phyloP scores from a whole-genome alignment of 2,888 invertebrate genomes.

The Perithous albicinctus region DNA sequence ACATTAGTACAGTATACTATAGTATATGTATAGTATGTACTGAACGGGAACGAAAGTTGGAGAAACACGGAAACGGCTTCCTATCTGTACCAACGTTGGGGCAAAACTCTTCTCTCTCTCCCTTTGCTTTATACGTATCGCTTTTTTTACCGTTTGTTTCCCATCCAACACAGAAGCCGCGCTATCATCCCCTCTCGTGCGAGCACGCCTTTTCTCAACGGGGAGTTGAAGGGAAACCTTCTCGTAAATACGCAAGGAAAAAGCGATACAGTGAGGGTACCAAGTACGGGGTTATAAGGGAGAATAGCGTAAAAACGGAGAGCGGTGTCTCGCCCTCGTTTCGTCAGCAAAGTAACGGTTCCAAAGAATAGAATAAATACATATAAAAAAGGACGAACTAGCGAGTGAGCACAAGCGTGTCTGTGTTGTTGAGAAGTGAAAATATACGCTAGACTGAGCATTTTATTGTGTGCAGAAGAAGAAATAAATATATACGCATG shows the following conservation, averaged over 20 bases:
- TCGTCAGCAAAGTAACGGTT: slow-evolving; percentile 58
- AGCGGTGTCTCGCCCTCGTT: slow-evolving; percentile 59
- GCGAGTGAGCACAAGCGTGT: slow-evolving; percentile 48
- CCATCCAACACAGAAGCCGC: slow-evolving; percentile 22
- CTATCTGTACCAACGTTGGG: slow-evolving; percentile 55
- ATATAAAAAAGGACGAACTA: slow-evolving; percentile 58
- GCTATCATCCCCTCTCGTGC: slow-evolving; percentile 55
- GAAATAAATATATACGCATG: slow-evolving; percentile 11
- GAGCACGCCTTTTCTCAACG: slow-evolving; percentile 50
- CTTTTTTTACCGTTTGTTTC: slow-evolving; percentile 47
- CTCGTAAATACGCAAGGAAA: slow-evolving; percentile 64
- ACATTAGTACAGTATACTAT: slow-evolving; percentile 35
- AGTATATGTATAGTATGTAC: slow-evolving; percentile 49
- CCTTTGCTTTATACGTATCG: slow-evolving; percentile 25
- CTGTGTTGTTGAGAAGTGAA: slow-evolving; percentile 34
- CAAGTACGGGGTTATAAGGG: slow-evolving; percentile 23
- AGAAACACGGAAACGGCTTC: slow-evolving; percentile 51
- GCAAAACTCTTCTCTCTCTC: slow-evolving; percentile 41
- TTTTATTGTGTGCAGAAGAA: slow-evolving; percentile 52
- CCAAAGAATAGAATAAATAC: slow-evolving; percentile 63
- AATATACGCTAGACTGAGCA: slow-evolving; percentile 49
- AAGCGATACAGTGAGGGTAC: slow-evolving; percentile 37
- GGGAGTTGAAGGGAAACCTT: slow-evolving; percentile 45
- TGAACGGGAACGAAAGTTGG: slow-evolving; percentile 59
- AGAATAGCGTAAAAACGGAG: slow-evolving; percentile 55